Percentiles rank a stretch among this genome's conserved stretches.
Conservation (phyloP, 2,888 invertebrate species). For the Actias luna region DNA sequence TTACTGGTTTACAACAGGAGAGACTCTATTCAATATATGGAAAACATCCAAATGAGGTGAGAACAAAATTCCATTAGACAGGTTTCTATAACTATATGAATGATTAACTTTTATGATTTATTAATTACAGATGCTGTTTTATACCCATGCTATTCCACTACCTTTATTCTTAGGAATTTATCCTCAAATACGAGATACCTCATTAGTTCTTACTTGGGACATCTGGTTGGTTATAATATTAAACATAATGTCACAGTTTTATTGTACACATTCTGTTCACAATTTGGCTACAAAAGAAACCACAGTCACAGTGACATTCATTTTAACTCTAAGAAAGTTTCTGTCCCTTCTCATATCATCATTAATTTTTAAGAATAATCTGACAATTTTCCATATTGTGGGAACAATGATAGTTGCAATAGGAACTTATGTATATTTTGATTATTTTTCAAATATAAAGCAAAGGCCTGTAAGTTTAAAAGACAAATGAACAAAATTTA, state of each 20-base stretch:
- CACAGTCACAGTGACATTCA: slow-evolving; percentile 68
- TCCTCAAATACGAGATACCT: slow-evolving; percentile 49
- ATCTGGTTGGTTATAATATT: slow-evolving; percentile 55
- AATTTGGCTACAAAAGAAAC: slow-evolving; percentile 65
- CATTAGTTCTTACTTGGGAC: slow-evolving; percentile 38
- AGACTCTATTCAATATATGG: slow-evolving; percentile 66
- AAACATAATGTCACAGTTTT: slow-evolving; percentile 63
- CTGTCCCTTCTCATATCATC: slow-evolving; percentile 65
- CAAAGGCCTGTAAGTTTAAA: slow-evolving; percentile 60
- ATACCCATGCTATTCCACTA: slow-evolving; percentile 63
- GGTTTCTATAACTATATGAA: neutral
- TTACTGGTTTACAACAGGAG: slow-evolving; percentile 72
- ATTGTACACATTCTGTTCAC: slow-evolving; percentile 68
- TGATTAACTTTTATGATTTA: neutral
- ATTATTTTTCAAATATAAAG: slow-evolving; percentile 53
- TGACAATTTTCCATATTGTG: slow-evolving; percentile 59
- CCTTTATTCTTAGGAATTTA: slow-evolving; percentile 61
- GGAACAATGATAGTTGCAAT: slow-evolving; percentile 61
- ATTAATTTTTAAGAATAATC: slow-evolving; percentile 69
- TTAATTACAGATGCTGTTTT: slow-evolving; percentile 72
- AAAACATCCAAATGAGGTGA: slow-evolving; percentile 72
- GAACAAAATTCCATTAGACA: neutral
- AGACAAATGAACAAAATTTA: slow-evolving; percentile 27
- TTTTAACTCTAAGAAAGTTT: slow-evolving; percentile 70
- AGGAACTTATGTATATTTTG: slow-evolving; percentile 71